Evolutionary conservation across 53 echinoderm and acorn worm genomes (phyloP), one percentile per base, ranked within the genome.

Genomic region (Glandiceps talaboti): DNA sequence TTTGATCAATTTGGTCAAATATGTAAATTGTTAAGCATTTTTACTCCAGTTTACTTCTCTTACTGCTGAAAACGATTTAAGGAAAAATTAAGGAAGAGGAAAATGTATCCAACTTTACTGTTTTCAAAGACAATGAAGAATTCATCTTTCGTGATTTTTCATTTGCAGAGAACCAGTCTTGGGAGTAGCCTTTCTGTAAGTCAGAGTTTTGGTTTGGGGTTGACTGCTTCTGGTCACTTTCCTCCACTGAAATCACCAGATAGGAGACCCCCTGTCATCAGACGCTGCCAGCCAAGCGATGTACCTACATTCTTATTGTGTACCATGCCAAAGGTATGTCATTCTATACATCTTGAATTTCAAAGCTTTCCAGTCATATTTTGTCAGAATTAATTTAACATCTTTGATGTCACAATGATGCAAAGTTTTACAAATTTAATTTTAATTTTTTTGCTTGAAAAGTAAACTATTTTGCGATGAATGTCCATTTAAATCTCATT

Each of bases 251-350:
- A 83, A 76, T 87, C 87, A 0, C 83, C 83, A 28, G 64, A 45
- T 45, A 20, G 64, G 6, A 90, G 94, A 76, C 86, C 89, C 14
- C 76, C 79, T 0, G 86, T 80, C 14, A 75, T 89, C 30, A 83
- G 91, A 77, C 74, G 33, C 29, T 99, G 99, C 30, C 86, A 86
- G 76, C 85, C 82, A 30, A 91, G 91, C 25, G 32, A 75, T 29
- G 76, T 89, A 78, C 93, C 97, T 33, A 32, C 88, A 25, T 97
- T 90, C 83, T 84, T 97, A 30, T 83, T 79, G 31, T 85, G 84
- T 33, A 79, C 75, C 28, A 85, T 89, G 64, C 93, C 89, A 1
- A 97, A 89, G 89, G 97, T 97, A 74, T 77, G 32, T 33, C 26
- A 30, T 26, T n/a, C n/a, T n/a, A n/a, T n/a, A n/a, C n/a, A n/a